These are phyloP conservation scores for Stichodactyla helianthus DNA, from an alignment of 64 coral and sea anemone species.

Conservation along the genomic window DNA sequence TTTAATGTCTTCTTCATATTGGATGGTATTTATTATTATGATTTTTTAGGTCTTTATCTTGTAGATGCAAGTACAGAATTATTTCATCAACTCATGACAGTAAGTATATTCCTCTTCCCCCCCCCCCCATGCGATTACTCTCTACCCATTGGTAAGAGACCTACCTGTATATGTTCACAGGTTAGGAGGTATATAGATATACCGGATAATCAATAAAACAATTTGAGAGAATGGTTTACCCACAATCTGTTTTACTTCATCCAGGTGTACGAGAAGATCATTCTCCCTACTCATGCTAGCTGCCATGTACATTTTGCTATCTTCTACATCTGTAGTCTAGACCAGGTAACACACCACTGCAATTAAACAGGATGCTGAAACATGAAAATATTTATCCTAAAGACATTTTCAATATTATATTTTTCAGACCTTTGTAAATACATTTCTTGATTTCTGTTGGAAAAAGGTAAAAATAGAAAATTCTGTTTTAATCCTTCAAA, in stretches of 20 bases:
- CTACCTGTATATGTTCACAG: no score
- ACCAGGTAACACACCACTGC: slow-evolving; percentile 43
- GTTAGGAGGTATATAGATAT: no score
- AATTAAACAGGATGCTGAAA: not conserved
- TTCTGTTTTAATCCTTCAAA: not conserved
- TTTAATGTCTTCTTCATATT: no score
- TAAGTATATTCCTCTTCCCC: slow-evolving; percentile 12
- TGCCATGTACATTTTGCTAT: slow-evolving; percentile 92
- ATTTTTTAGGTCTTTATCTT: slow-evolving; percentile 47
- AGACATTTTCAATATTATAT: not conserved
- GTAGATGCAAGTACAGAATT: slow-evolving; percentile 80
- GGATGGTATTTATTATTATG: not conserved
- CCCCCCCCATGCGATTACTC: no score
- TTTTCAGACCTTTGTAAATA: slow-evolving; percentile 75
- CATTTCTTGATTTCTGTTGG: slow-evolving; percentile 87
- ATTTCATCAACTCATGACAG: slow-evolving; percentile 63
- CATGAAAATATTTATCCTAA: not conserved
- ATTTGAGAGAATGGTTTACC: no score
- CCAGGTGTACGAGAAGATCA: slow-evolving; percentile 89
- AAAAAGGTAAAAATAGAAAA: slow-evolving; percentile 62
- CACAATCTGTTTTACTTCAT: not conserved
- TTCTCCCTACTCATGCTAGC: slow-evolving; percentile 80
- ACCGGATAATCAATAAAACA: no score
- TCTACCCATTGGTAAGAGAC: no score
- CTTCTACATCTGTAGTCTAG: slow-evolving; percentile 90